Conservation (phyloP, 2,113 vertebrate genomes). For the Halichoeres trimaculatus region DNA sequence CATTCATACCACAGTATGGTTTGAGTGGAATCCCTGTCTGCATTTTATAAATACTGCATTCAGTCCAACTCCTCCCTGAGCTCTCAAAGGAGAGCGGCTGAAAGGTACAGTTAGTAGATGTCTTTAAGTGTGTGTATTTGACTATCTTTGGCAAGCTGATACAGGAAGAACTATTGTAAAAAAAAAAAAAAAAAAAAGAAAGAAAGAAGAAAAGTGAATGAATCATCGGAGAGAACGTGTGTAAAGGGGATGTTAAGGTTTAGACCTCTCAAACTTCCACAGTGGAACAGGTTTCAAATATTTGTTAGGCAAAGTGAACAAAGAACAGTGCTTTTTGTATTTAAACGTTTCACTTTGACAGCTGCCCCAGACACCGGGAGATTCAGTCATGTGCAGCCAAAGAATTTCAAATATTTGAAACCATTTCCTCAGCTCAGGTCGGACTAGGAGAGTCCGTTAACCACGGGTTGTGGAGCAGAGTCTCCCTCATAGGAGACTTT, state of each 20-base stretch:
- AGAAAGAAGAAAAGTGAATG: conserved; percentile 45
- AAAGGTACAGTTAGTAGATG: conserved; percentile 89
- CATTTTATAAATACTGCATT: conserved; percentile 52
- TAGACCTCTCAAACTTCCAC: conserved; percentile 50
- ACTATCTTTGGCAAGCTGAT: conserved; percentile 99
- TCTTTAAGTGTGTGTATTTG: conserved; percentile 68
- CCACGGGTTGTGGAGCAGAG: conserved; percentile 85
- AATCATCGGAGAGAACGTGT: conserved; percentile 63
- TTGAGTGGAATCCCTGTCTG: conserved; percentile 68
- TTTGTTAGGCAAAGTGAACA: conserved; percentile 35
- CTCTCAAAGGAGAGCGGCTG: conserved; percentile 91
- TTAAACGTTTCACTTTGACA: conserved; percentile 50
- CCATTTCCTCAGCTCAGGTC: conserved; percentile 42
- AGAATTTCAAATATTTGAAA: conserved; percentile 69
- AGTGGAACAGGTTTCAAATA: conserved; percentile 73
- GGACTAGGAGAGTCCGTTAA: conserved; percentile 95
- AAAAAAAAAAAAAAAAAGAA: conserved; percentile 62
- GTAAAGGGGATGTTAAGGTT: conserved; percentile 50
- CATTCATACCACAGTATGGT: conserved; percentile 71
- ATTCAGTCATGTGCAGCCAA: conserved; percentile 47
- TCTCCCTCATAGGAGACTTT: conserved; percentile 85
- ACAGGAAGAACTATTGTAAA: conserved; percentile 96
- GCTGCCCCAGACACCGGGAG: conserved; percentile 38
- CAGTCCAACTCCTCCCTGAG: conserved; percentile 77
- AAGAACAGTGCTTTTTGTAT: conserved; percentile 77